Conservation (phyloP, 2,113 vertebrate genomes). For the Boulengeromyrus knoepffleri region DNA sequence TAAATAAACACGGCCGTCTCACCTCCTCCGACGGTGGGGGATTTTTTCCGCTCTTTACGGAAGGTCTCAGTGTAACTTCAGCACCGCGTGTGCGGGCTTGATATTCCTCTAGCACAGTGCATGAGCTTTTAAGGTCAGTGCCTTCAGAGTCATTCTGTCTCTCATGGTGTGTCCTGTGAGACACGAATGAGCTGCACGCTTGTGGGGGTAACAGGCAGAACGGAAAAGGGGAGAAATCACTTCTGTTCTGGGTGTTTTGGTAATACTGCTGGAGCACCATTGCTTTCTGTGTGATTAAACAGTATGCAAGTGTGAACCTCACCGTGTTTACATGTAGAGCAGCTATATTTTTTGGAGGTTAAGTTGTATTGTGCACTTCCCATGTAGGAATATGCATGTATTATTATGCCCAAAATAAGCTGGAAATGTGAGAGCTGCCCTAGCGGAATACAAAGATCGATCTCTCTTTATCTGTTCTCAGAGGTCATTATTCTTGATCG, state of each 20-base stretch:
- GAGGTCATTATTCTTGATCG: slow-evolving; percentile 22
- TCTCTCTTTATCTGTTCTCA: not conserved
- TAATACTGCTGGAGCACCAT: not conserved
- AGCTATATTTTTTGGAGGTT: slow-evolving; percentile 51
- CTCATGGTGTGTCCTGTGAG: not conserved
- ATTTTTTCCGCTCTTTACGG: slow-evolving; percentile 35
- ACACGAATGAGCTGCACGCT: slow-evolving; percentile 32
- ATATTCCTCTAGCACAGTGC: slow-evolving; percentile 24
- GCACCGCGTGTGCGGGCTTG: slow-evolving; percentile 49
- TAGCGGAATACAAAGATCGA: slow-evolving; percentile 32
- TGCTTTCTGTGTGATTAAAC: slow-evolving; percentile 42
- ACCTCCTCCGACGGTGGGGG: slow-evolving; percentile 36
- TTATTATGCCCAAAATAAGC: not conserved
- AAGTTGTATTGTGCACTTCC: slow-evolving; percentile 42
- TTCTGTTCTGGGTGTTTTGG: slow-evolving; percentile 42
- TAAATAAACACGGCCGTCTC: slow-evolving; percentile 43
- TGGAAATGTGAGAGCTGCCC: slow-evolving; percentile 10
- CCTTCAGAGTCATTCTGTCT: not conserved
- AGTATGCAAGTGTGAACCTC: slow-evolving; percentile 47
- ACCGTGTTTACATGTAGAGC: not conserved
- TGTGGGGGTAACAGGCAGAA: slow-evolving; percentile 30
- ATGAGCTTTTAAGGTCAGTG: slow-evolving; percentile 15
- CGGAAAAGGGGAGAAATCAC: slow-evolving; percentile 38
- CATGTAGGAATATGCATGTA: slow-evolving; percentile 19
- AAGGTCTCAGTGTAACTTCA: slow-evolving; percentile 45